Evolutionary conservation across 2,888 invertebrate species (phyloP).

Genomic region (Keiferia lycopersicella): DNA sequence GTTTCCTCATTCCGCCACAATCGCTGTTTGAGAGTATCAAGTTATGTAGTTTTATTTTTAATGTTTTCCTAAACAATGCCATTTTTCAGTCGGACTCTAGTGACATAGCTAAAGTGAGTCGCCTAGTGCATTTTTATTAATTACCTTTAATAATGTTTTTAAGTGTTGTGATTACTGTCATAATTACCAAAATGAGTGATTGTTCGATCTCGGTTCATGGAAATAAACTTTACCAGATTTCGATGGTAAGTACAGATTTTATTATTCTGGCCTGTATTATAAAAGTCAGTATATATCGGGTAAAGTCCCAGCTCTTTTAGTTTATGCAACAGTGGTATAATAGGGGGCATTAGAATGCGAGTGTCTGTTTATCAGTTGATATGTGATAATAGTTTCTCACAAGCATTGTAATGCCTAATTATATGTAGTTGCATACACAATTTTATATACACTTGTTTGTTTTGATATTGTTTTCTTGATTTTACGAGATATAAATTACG

Average conservation of each 20-base stretch:
- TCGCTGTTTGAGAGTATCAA: background rate
- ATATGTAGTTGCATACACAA: too few relatives aligned
- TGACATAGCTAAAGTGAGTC: background rate
- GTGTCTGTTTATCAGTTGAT: too few relatives aligned
- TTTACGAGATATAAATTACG: too few relatives aligned
- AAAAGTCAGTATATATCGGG: too few relatives aligned
- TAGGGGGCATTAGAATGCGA: too few relatives aligned
- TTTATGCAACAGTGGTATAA: too few relatives aligned
- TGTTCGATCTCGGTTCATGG: background rate
- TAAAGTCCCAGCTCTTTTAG: too few relatives aligned
- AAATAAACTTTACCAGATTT: conserved; percentile 50
- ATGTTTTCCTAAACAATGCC: conserved; percentile 9
- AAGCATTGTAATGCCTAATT: too few relatives aligned
- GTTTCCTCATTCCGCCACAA: background rate
- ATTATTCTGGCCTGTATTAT: too few relatives aligned
- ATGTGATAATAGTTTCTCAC: too few relatives aligned
- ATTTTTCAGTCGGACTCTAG: conserved; percentile 7
- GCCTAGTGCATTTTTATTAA: background rate
- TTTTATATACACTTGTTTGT: too few relatives aligned
- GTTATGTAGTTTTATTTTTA: background rate
- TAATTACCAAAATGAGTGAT: background rate
- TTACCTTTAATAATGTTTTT: background rate
- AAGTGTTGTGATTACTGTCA: background rate
- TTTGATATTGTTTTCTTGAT: too few relatives aligned
- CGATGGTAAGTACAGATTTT: conserved; percentile 56